Conservation (phyloP, 2,797 vertebrate species). For the Phataginus tricuspis region DNA sequence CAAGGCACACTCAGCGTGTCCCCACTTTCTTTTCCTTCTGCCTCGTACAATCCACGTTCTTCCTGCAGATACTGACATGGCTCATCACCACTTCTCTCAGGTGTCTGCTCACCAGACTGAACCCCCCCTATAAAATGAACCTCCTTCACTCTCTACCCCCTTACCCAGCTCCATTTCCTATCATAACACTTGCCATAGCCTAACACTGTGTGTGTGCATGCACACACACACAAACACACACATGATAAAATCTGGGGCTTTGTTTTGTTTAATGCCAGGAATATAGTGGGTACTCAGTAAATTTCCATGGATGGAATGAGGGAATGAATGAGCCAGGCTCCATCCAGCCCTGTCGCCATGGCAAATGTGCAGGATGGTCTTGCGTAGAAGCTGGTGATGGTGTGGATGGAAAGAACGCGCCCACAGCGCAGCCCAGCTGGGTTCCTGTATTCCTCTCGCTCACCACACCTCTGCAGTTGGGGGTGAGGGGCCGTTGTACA, state of each 20-base stretch:
- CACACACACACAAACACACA: too few relatives aligned
- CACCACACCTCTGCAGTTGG: fast-evolving
- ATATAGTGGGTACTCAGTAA: neutral
- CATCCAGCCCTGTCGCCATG: too few relatives aligned
- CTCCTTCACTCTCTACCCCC: neutral
- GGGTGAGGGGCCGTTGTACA: fast-evolving
- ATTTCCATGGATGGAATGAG: neutral
- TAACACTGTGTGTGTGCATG: too few relatives aligned
- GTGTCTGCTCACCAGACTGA: neutral
- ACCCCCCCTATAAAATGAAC: neutral
- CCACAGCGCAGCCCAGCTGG: neutral
- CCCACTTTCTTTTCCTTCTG: neutral
- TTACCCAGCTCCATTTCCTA: too few relatives aligned
- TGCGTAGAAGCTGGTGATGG: neutral
- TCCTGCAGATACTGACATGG: neutral
- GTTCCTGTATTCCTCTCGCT: neutral
- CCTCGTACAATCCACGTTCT: neutral
- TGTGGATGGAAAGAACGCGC: neutral
- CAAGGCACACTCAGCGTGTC: neutral
- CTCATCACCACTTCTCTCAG: neutral
- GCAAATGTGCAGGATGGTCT: neutral
- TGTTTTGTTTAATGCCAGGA: neutral
- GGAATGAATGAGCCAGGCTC: neutral
- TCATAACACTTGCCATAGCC: neutral
- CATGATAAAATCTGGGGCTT: neutral